Evolutionary conservation across 2,113 vertebrate genomes (phyloP), one percentile per base, ranked within the genome.

Genomic region (Ptilorrhoa leucosticta): DNA sequence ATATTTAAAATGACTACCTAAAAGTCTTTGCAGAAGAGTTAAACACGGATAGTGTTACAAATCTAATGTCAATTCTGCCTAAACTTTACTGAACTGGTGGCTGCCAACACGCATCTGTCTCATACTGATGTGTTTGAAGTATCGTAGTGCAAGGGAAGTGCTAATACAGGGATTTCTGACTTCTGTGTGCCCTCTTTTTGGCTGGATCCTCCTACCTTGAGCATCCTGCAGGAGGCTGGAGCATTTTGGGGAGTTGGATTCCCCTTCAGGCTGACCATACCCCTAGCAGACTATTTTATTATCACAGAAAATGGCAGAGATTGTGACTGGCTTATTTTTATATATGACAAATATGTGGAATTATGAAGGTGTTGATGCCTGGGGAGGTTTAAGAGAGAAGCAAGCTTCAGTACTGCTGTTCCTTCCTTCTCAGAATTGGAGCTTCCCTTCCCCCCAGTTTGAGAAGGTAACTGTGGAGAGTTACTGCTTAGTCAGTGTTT

Each of bases 101-200:
- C 80, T 95, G 45, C 31, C 64, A 40, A 13, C 13, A 15, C 22
- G 10, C 6, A 45, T 44, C 8, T 69, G 27, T 60, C 48, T 89
- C 0, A 0, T 69, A 37, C 8, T 50, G 47, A 16, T 2, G 2
- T 42, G 21, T 92, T 66, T 33, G 18, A 61, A 66, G 70, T n/a
- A 58, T 84, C 18, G 13, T 7, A 50, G 39, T 45, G 39, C 45
- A 63, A 71, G 35, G 51, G 30, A 54, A 79, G 31, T 79, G 47
- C n/a, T 75, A 31, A 31, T 57, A 50, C 90, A 85, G 45, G 9
- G 26, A 45, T 58, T 37, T 53, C 56, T 44, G 47, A 58, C 31
- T 39, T 75, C 15, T 54, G 12, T n/a, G 33, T 42, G 24, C 54
- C 40, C 23, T 65, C 19, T 65, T 50, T 79, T 45, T 48, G 42